These are phyloP conservation scores for Agrotis clavis DNA, from an alignment of 2,888 invertebrate species.

Conservation along the genomic window DNA sequence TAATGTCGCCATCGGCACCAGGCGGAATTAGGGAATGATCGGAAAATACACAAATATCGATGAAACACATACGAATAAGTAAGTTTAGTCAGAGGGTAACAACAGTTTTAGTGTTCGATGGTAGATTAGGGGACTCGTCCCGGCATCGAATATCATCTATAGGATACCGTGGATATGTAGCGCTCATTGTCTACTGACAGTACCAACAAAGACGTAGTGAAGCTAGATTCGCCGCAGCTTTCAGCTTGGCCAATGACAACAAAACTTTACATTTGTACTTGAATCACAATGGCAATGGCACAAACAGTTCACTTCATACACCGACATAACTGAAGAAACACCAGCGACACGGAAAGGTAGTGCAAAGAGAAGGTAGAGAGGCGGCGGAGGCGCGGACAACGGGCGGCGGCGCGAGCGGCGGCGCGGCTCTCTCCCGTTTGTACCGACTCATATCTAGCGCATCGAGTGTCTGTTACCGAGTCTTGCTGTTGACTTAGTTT, in stretches of 20 bases:
- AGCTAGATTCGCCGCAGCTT: constrained; percentile 85
- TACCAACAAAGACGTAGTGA: constrained; percentile 77
- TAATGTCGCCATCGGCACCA: constrained; percentile 81
- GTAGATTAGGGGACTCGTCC: constrained; percentile 87
- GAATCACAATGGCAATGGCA: constrained; percentile 70
- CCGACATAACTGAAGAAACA: constrained; percentile 63
- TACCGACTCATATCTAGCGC: constrained; percentile 87
- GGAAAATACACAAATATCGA: constrained; percentile 82
- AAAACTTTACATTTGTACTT: constrained; percentile 65
- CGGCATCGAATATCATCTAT: constrained; percentile 77
- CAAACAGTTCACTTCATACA: constrained; percentile 70
- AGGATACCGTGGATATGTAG: constrained; percentile 83
- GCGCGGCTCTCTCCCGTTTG: constrained; percentile 79
- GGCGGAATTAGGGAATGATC: constrained; percentile 85
- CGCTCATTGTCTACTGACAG: constrained; percentile 70
- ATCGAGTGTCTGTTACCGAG: constrained; percentile 87
- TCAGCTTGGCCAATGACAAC: constrained; percentile 80
- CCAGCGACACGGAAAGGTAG: constrained; percentile 65
- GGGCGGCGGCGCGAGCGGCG: constrained; percentile 55
- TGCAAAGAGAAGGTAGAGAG: constrained; percentile 60
- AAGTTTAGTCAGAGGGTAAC: constrained; percentile 83
- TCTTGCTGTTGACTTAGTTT: constrained; percentile 89
- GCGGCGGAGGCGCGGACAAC: constrained; percentile 63
- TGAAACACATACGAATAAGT: constrained; percentile 81
- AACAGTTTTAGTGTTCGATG: constrained; percentile 84